Percentiles rank a stretch among this genome's conserved stretches.
These are phyloP conservation scores for Mimachlamys varia DNA, from an alignment of 2,888 invertebrate genomes.

Conservation along the genomic window DNA sequence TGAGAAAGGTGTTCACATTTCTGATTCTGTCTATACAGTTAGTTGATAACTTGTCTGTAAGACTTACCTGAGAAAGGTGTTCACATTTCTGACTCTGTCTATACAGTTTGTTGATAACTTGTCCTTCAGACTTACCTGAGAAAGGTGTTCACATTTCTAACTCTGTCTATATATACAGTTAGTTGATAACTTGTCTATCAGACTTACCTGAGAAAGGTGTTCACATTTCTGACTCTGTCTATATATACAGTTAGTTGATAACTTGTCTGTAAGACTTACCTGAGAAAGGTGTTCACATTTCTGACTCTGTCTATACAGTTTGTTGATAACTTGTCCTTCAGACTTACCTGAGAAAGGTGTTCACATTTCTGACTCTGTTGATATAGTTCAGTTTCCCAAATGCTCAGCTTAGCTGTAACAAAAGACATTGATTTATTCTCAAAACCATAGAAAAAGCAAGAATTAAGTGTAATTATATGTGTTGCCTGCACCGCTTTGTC, in stretches of 20 bases:
- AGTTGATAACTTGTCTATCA: no score
- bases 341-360: conserved; percentile 66
- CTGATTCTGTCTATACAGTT: conserved; percentile 69
- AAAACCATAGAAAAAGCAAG: no score
- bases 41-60: no score
- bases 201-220: conserved; percentile 40
- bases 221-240: no score
- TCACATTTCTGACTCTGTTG: conserved; percentile 74
- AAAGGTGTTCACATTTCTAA: conserved; percentile 79
- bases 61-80: conserved; percentile 40
- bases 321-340: no score
- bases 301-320: no score
- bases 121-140: conserved; percentile 29
- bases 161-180: not conserved
- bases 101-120: no score
- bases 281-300: not conserved
- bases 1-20: conserved; percentile 79
- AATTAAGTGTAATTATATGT: no score
- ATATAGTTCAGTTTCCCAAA: conserved; percentile 91
- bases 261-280: conserved; percentile 29
- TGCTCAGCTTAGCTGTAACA: conserved; percentile 91
- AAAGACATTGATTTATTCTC: not conserved
- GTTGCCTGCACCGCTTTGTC: no score
- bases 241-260: no score
- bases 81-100: no score